A percentile compares a stretch with the other conserved stretches of the same genome.
Conservation (phyloP, 2,888 invertebrate species). For the Netelia inedita region DNA sequence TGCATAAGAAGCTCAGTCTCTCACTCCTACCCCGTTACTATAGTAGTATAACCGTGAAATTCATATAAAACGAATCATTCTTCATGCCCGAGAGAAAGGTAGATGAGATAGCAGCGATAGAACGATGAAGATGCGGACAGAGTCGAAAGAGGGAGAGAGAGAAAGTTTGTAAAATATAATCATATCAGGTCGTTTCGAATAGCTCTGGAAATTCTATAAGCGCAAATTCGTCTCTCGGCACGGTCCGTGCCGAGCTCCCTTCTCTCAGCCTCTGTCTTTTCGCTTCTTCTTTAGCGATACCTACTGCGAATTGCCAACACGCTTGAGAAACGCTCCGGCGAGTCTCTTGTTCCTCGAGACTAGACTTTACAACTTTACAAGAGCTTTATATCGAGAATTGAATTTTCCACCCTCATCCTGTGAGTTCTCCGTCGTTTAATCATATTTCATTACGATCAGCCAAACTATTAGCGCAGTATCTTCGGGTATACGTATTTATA, state of each 20-base stretch:
- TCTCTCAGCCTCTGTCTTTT: not conserved
- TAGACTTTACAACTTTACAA: conserved; percentile 22
- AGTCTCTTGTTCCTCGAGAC: not conserved
- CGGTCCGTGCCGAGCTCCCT: not conserved
- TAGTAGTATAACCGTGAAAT: conserved; percentile 61
- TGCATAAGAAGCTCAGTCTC: conserved; percentile 33
- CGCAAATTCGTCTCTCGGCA: conserved; percentile 40
- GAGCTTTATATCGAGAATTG: conserved; percentile 28
- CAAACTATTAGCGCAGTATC: not conserved
- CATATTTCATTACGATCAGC: not conserved
- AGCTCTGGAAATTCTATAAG: conserved; percentile 42
- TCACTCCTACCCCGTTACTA: conserved; percentile 31
- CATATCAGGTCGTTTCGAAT: conserved; percentile 60
- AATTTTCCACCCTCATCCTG: conserved; percentile 24
- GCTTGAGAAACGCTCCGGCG: not conserved
- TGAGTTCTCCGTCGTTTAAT: conserved; percentile 15
- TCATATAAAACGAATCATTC: conserved; percentile 70
- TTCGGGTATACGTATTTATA: not conserved
- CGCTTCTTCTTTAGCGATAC: not conserved
- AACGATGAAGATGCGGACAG: not conserved
- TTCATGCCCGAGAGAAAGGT: conserved; percentile 22
- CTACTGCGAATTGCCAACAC: not conserved
- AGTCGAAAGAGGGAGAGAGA: conserved; percentile 12
- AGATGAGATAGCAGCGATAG: not conserved
- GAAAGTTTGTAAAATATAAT: conserved; percentile 62